Base-by-base conservation (phyloP, 2,888 invertebrate species). In the Lochmaea capreae region DNA sequence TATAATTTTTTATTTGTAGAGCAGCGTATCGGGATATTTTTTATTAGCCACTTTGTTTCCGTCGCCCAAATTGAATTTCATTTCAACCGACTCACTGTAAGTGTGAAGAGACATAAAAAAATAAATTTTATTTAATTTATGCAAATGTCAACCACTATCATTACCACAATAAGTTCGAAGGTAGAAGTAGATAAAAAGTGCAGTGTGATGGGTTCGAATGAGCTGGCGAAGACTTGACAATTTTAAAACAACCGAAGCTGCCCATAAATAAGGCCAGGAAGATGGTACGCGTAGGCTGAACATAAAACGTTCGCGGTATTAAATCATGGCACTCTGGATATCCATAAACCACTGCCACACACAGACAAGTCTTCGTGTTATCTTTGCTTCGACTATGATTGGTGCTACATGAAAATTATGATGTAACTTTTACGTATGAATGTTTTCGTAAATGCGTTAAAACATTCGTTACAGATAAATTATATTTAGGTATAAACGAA, bases 281-380 rank as follows among this genome's bases (percentile, higher is more conserved):
- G 86, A 86, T 86, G 86, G 85, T 83, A 82, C 84, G 86, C 86
- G 86, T 86, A 86, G 86, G 86, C 84, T 80, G 85, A 86, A 86
- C 86, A 86, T 85, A 85, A 84, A 85, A 85, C 82, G 85, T 84
- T 85, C 83, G 86, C 83, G 83, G 86, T 83, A 80, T 84, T 86
- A 86, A 86, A 86, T 86, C 86, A 86, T 86, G 85, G 84, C 83
- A 84, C 84, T 82, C 84, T 83, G 81, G 80, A 84, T 82, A 83
- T 81, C 83, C 85, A 86, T 86, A 86, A 86, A 86, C 83, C 85
- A 86, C 85, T 84, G 84, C 85, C 86, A 86, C 86, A 86, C 86
- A 86, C 84, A 83, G 81, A 79, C 80, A 74, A 61, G 49, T 74
- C 72, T 67, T 67, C 72, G 77, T 75, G 72, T 77, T 77, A 76